Evolutionary conservation across 2,113 vertebrate species (phyloP).

Genomic region (Furnarius figulus): DNA sequence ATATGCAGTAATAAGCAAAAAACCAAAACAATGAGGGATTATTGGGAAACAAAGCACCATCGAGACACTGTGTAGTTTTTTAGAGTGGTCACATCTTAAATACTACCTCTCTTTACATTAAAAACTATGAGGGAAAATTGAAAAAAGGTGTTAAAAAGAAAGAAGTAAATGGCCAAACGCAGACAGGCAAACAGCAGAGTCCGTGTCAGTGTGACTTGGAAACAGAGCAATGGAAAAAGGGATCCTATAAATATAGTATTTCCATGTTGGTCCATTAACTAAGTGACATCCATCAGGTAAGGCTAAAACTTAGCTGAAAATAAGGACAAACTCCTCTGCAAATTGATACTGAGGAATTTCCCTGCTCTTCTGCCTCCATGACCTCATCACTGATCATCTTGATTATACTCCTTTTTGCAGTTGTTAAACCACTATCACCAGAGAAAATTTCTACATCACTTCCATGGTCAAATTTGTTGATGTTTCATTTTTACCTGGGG

Average conservation of each 20-base stretch:
- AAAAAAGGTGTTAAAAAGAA: background rate
- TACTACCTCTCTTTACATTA: background rate
- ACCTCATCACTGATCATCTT: background rate
- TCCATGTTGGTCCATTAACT: background rate
- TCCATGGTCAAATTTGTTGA: background rate
- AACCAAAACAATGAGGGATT: background rate
- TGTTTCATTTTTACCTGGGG: background rate
- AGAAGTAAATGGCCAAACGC: background rate
- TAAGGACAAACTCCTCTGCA: background rate
- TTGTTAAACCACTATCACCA: background rate
- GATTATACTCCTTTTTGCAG: background rate
- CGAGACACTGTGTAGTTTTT: background rate
- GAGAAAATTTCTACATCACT: background rate
- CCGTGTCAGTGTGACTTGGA: background rate
- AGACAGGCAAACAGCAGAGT: background rate
- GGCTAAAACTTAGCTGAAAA: background rate
- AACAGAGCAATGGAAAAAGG: background rate
- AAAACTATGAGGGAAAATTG: background rate
- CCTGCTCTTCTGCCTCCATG: background rate
- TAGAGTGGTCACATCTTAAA: background rate
- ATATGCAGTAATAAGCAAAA: background rate
- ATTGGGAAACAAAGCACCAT: background rate
- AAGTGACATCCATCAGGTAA: background rate
- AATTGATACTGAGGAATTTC: background rate
- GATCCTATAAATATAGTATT: background rate